Evolutionary conservation across 1,140 invertebrate genomes (phyloP).

Genomic region (Neotoxoptera formosana): DNA sequence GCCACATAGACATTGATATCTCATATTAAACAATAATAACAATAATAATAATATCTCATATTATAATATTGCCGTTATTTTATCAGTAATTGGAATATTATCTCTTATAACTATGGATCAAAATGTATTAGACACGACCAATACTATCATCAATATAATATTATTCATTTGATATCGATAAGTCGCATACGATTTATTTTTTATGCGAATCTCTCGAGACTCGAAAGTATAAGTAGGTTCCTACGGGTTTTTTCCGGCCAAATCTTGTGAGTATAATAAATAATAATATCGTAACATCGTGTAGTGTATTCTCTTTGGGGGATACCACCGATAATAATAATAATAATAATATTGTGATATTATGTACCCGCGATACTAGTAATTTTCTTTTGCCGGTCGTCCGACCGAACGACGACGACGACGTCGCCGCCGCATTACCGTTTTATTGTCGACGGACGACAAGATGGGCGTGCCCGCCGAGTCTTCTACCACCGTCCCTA

Average conservation of each 20-base stretch:
- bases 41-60: no score
- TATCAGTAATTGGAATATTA: neutral
- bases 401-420: neutral
- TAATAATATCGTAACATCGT: neutral
- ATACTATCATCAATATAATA: neutral
- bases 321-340: neutral
- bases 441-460: neutral
- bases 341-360: neutral
- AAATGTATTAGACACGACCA: neutral
- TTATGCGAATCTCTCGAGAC: neutral
- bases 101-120: neutral
- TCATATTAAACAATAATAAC: no score
- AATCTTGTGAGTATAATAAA: neutral
- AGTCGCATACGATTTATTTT: neutral
- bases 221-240: neutral
- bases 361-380: neutral
- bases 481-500: neutral
- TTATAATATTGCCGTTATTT: neutral
- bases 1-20: neutral
- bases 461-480: neutral
- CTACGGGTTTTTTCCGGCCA: neutral
- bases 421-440: neutral
- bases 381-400: neutral
- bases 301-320: neutral
- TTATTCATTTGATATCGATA: neutral